Percentiles rank a stretch among this genome's conserved stretches.
Evolutionary conservation across 2,113 vertebrate genomes (phyloP).

Genomic region (Cavia aperea): DNA sequence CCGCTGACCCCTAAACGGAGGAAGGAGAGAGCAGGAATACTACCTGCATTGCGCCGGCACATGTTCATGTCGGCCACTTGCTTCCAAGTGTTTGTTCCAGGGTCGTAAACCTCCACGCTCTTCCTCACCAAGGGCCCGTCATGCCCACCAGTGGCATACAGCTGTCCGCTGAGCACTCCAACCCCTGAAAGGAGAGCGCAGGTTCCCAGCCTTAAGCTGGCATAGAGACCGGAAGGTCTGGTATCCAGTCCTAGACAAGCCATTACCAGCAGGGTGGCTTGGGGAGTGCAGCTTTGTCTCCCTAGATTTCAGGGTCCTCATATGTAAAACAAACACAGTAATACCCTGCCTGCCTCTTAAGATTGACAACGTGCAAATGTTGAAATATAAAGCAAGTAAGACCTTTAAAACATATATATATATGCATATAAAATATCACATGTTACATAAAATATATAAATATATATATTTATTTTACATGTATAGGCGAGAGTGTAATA

Average conservation of each 20-base stretch:
- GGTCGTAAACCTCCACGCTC: slow-evolving; percentile 93
- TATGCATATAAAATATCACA: too few species aligned
- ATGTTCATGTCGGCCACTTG: slow-evolving; percentile 98
- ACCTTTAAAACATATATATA: not conserved
- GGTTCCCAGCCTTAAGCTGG: not conserved
- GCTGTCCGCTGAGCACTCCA: slow-evolving; percentile 87
- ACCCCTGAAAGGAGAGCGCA: slow-evolving; percentile 82
- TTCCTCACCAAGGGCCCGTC: slow-evolving; percentile 96
- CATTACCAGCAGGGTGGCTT: not conserved
- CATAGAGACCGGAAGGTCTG: not conserved
- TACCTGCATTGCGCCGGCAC: slow-evolving; percentile 96
- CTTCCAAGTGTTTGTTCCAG: slow-evolving; percentile 88
- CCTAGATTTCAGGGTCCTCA: not conserved
- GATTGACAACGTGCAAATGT: not conserved
- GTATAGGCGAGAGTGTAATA: not conserved
- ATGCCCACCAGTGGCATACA: slow-evolving; percentile 92
- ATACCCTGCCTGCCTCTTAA: not conserved
- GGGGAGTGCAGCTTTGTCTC: not conserved
- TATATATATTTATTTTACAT: not conserved
- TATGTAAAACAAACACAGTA: not conserved
- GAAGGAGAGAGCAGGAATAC: not conserved
- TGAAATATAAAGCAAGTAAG: not conserved
- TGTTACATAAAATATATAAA: too few species aligned
- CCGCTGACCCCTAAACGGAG: not conserved
- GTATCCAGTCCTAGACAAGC: not conserved